phyloP scores from a whole-genome alignment of 2,888 invertebrate genomes.

The Drosophila borealis region DNA sequence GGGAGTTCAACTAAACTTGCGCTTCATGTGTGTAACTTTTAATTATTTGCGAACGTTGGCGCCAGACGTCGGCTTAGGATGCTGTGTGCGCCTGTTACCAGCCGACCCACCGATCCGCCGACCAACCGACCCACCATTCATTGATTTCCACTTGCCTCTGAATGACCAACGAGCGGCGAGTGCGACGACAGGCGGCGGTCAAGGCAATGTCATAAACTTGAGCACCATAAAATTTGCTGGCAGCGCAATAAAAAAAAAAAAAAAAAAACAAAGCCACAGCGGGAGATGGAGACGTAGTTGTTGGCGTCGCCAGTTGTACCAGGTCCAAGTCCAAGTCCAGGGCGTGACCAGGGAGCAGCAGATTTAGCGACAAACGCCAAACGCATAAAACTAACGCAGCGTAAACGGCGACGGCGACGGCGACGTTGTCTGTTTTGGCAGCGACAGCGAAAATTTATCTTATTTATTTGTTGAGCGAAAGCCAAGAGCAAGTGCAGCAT shows the following conservation, averaged over 20 bases:
- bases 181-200: conserved; percentile 62
- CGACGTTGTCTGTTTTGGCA: conserved; percentile 64
- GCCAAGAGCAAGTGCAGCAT: conserved; percentile 67
- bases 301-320: conserved; percentile 43
- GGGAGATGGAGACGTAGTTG: conserved; percentile 61
- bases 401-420: conserved; percentile 74
- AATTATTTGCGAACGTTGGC: conserved; percentile 81
- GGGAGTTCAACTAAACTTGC: conserved; percentile 54
- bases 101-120: conserved; percentile 59
- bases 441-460: conserved; percentile 77
- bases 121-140: conserved; percentile 47
- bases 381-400: conserved; percentile 84
- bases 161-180: conserved; percentile 22
- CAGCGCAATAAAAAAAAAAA: conserved; percentile 82
- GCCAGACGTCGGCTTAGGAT: conserved; percentile 78
- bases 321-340: conserved; percentile 66
- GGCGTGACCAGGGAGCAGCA: conserved; percentile 62
- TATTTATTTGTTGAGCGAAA: conserved; percentile 74
- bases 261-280: conserved; percentile 79
- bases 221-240: conserved; percentile 84
- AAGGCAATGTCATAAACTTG: conserved; percentile 83
- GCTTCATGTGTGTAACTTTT: conserved; percentile 76
- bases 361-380: conserved; percentile 70
- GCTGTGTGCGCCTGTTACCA: conserved; percentile 27
- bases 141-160: no score